A percentile compares a stretch with the other conserved stretches of the same genome.
Evolutionary conservation across 2,113 vertebrate species (phyloP).

Genomic region (Rhadina sibilatrix): DNA sequence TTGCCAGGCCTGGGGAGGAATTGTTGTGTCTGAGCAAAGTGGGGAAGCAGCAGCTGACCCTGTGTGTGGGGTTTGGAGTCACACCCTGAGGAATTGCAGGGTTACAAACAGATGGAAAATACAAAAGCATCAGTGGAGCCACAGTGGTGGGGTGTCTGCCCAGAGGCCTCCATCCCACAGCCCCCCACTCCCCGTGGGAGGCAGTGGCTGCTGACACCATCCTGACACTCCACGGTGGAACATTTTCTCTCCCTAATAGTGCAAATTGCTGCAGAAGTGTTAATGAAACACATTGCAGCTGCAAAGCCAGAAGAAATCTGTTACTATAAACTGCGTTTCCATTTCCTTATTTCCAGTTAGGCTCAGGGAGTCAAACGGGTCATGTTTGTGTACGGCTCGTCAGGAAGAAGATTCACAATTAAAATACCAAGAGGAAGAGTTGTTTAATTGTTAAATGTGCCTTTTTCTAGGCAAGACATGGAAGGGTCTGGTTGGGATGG

Average conservation of each 20-base stretch:
- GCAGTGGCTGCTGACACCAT: background rate
- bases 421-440: background rate
- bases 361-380: background rate
- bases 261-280: slow-evolving; percentile 10
- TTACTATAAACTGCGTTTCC: background rate
- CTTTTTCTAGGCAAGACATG: background rate
- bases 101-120: background rate
- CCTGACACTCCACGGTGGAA: fast-evolving
- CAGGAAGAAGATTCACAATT: background rate
- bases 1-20: background rate
- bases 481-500: background rate
- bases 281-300: slow-evolving; percentile 33
- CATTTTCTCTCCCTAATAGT: background rate
- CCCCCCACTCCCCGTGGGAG: background rate
- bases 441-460: background rate
- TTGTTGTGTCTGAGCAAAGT: background rate
- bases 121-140: background rate
- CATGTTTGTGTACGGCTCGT: background rate
- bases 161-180: fast-evolving
- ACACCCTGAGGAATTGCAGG: fast-evolving
- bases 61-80: background rate
- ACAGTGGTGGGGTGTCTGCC: fast-evolving
- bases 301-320: background rate
- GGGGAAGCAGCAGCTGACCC: background rate
- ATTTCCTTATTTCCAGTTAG: background rate